A percentile compares a stretch with the other conserved stretches of the same genome.
These are phyloP conservation scores for Megamerina dolium DNA, from an alignment of 2,888 invertebrate species.

Conservation along the genomic window DNA sequence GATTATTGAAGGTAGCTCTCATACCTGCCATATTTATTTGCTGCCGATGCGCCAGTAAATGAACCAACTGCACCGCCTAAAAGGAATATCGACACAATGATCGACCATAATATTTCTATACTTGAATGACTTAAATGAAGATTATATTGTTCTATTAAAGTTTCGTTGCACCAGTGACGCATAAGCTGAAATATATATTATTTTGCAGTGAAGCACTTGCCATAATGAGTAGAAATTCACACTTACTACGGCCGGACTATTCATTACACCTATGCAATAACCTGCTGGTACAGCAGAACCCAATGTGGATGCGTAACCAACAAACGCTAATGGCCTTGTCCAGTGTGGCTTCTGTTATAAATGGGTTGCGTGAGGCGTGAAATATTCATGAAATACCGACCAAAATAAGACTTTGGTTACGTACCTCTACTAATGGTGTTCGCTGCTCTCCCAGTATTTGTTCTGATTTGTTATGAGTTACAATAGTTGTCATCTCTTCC, in stretches of 20 bases:
- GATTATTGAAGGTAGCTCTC: neutral
- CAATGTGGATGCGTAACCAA: conserved; percentile 65
- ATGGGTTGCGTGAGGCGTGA: no score
- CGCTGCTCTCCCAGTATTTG: no score
- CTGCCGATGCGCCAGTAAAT: conserved; percentile 67
- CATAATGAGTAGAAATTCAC: no score
- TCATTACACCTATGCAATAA: conserved; percentile 80
- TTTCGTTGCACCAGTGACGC: conserved; percentile 67
- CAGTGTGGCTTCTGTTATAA: conserved; percentile 35
- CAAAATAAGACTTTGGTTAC: no score
- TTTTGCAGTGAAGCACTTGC: no score
- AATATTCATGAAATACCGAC: no score
- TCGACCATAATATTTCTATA: conserved; percentile 69
- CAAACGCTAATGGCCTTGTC: conserved; percentile 54
- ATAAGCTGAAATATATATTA: conserved; percentile 52
- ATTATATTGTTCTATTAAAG: conserved; percentile 58
- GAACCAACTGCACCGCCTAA: conserved; percentile 84
- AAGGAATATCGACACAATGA: conserved; percentile 79
- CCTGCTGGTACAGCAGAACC: conserved; percentile 78
- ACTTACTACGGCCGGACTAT: conserved; percentile 69
- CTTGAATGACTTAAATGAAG: conserved; percentile 45
- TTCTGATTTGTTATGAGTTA: no score
- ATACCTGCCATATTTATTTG: conserved; percentile 65
- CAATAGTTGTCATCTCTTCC: no score
- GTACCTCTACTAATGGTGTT: no score